phyloP scores from a whole-genome alignment of 2,113 vertebrate genomes.

The Orycteropus afer region DNA sequence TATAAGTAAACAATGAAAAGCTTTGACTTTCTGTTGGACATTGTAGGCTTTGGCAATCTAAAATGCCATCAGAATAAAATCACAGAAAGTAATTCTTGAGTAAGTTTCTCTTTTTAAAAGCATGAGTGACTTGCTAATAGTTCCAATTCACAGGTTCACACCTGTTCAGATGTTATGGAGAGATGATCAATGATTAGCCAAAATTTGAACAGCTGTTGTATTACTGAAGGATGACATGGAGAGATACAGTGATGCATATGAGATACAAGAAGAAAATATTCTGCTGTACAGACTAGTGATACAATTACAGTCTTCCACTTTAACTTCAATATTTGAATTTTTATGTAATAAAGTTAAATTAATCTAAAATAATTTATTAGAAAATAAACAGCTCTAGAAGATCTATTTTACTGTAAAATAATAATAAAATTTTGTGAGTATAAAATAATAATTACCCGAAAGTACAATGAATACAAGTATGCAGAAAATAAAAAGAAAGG shows the following conservation, averaged over 20 bases:
- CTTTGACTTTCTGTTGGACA: background rate
- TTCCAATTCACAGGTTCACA: slow-evolving; percentile 15
- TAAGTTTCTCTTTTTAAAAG: slow-evolving; percentile 29
- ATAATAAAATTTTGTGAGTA: background rate
- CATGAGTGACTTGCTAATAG: slow-evolving; percentile 6
- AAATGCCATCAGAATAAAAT: background rate
- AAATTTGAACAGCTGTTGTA: slow-evolving; percentile 44
- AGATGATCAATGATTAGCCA: slow-evolving; percentile 46
- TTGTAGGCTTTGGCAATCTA: background rate
- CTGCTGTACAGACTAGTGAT: background rate
- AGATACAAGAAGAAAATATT: background rate
- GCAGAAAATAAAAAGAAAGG: background rate
- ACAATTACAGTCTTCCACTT: background rate
- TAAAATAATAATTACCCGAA: background rate
- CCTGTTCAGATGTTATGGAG: slow-evolving; percentile 49
- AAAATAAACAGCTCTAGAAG: background rate
- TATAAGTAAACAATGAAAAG: background rate
- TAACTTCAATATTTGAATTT: background rate
- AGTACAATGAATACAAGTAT: background rate
- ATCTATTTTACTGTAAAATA: background rate
- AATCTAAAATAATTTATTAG: background rate
- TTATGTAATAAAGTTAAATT: background rate
- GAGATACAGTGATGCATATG: background rate
- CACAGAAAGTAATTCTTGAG: background rate
- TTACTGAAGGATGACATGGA: background rate